Percentiles rank a stretch among this genome's conserved stretches.
These are phyloP conservation scores for Teleiodes luculella DNA, from an alignment of 2,888 invertebrate genomes.

Conservation along the genomic window DNA sequence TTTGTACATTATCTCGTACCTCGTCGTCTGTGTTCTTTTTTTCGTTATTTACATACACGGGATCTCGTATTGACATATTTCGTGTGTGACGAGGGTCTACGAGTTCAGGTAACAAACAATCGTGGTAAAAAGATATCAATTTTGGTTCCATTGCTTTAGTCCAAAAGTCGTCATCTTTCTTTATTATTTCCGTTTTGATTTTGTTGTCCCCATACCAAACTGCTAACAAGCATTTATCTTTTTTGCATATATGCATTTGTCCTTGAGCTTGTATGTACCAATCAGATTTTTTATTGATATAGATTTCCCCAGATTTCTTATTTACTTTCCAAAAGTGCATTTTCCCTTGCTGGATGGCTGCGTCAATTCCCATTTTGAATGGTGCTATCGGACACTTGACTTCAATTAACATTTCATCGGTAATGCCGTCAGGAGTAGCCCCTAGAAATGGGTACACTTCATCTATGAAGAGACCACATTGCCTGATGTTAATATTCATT, in stretches of 20 bases:
- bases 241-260: background rate
- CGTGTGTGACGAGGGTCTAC: background rate
- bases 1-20: too few species aligned
- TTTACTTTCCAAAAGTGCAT: too few species aligned
- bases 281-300: background rate
- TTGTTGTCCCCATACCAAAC: background rate
- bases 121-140: background rate
- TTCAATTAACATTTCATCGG: too few species aligned
- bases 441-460: too few species aligned
- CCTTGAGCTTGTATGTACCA: background rate
- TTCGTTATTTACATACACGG: too few species aligned
- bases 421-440: too few species aligned
- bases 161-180: conserved; percentile 5
- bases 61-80: background rate
- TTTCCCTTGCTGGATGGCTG: too few species aligned
- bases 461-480: too few species aligned
- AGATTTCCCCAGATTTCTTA: background rate
- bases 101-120: background rate
- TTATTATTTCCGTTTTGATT: background rate
- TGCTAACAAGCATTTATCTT: background rate
- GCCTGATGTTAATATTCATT: background rate
- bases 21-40: too few species aligned
- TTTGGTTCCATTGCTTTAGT: too few species aligned
- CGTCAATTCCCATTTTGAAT: too few species aligned
- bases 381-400: too few species aligned